Conservation (phyloP, 2,797 vertebrate species). For the Salarias fasciatus region DNA sequence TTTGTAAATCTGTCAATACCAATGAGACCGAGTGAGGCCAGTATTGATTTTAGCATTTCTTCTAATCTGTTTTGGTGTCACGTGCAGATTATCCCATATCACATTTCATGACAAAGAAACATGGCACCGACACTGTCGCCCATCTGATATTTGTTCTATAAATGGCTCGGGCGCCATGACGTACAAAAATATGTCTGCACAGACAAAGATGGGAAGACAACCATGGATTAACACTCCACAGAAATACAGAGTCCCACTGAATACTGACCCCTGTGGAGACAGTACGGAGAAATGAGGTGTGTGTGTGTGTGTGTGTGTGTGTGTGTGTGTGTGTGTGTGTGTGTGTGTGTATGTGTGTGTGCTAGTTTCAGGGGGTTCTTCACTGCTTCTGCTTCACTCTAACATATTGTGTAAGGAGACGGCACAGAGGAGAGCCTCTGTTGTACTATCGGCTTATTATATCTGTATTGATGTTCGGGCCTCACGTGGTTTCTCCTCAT, state of each 20-base stretch:
- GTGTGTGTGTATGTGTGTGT: background rate
- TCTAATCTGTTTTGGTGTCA: conserved; percentile 10
- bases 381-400: conserved; percentile 8
- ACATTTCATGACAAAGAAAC: conserved; percentile 29
- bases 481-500: conserved; percentile 23
- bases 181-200: background rate
- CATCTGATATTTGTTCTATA: conserved; percentile 17
- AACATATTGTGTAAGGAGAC: conserved; percentile 10
- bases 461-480: conserved; percentile 47
- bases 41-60: background rate
- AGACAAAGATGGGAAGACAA: conserved; percentile 11
- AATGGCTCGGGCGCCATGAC: conserved; percentile 2
- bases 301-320: background rate
- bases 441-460: conserved; percentile 16
- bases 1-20: no score
- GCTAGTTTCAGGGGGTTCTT: background rate
- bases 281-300: background rate
- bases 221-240: conserved; percentile 49
- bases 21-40: background rate
- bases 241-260: conserved; percentile 44
- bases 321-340: conserved; percentile 11
- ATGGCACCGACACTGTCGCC: conserved; percentile 9
- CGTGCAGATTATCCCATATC: conserved; percentile 11
- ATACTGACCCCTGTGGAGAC: conserved; percentile 13
- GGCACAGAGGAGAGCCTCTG: conserved; percentile 19